Evolutionary conservation across 2,888 invertebrate genomes (phyloP).

Genomic region (Coenonympha glycerion): DNA sequence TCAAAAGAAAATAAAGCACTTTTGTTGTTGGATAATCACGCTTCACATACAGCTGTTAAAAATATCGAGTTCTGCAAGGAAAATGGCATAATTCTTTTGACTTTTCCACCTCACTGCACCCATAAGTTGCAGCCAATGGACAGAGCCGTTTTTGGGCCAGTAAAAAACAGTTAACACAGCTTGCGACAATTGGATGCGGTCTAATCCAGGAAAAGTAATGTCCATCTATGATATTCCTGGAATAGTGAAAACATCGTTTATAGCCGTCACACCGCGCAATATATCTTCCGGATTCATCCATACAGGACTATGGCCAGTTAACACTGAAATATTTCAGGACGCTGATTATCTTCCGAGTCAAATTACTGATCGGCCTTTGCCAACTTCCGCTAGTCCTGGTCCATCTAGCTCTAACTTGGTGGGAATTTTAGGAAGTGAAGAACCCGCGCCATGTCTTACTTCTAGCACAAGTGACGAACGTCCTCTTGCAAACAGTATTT

Average conservation of each 20-base stretch:
- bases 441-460: conserved; percentile 11
- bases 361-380: background rate
- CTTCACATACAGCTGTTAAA: background rate
- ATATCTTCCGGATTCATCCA: conserved; percentile 2
- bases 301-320: conserved; percentile 24
- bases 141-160: background rate
- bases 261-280: conserved; percentile 24
- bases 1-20: background rate
- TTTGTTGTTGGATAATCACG: background rate
- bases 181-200: background rate
- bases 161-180: no score
- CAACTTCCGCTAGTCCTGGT: conserved; percentile 12
- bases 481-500: background rate
- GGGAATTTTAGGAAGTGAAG: conserved; percentile 11
- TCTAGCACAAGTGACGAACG: background rate
- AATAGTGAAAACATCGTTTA: conserved; percentile 20
- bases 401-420: conserved; percentile 13
- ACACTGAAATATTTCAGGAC: background rate
- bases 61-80: background rate
- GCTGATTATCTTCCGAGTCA: background rate
- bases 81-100: background rate
- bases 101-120: background rate
- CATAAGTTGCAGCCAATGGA: background rate
- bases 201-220: background rate
- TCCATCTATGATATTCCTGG: conserved; percentile 10